These are phyloP conservation scores for Homarus gammarus DNA, from an alignment of 2,888 invertebrate species.

Conservation along the genomic window DNA sequence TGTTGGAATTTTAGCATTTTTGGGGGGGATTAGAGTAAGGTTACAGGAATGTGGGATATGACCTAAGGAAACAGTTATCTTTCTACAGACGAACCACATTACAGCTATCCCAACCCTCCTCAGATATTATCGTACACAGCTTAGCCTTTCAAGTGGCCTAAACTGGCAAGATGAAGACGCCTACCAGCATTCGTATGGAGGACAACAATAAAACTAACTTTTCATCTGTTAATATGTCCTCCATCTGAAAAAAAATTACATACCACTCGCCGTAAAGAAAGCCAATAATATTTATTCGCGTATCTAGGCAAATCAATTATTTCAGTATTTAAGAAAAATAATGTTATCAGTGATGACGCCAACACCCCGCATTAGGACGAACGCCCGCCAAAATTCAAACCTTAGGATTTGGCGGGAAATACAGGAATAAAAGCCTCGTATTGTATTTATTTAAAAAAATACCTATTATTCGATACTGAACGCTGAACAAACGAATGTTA, in stretches of 20 bases:
- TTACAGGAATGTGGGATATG: too few relatives aligned
- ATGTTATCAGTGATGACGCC: not conserved
- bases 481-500: too few relatives aligned
- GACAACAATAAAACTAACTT: not conserved
- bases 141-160: not conserved
- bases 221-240: too few relatives aligned
- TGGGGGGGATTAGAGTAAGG: too few relatives aligned
- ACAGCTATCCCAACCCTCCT: not conserved
- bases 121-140: not conserved
- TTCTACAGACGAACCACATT: not conserved
- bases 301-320: too few relatives aligned
- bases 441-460: not conserved
- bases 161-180: not conserved
- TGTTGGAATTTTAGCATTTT: not conserved
- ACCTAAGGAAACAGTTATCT: too few relatives aligned
- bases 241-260: too few relatives aligned
- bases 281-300: too few relatives aligned
- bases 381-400: not conserved
- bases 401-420: not conserved
- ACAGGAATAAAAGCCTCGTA: not conserved
- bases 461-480: not conserved
- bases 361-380: not conserved
- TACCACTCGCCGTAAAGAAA: too few relatives aligned
- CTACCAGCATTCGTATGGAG: not conserved
- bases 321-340: too few relatives aligned